Evolutionary conservation across 2,888 invertebrate genomes (phyloP).

Genomic region (Pyrochroa serraticornis): DNA sequence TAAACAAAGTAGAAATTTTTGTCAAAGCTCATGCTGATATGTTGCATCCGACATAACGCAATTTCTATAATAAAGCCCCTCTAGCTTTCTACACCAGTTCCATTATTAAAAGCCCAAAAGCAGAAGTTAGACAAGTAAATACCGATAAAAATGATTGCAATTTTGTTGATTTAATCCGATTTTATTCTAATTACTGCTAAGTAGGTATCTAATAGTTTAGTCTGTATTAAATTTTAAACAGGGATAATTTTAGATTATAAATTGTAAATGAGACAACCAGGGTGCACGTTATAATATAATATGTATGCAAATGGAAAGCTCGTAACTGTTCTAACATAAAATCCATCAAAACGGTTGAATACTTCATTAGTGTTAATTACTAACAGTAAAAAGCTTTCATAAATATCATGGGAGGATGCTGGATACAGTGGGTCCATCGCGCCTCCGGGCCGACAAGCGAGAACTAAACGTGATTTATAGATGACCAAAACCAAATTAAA

Average conservation of each 20-base stretch:
- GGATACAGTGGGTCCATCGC: slow-evolving; percentile 32
- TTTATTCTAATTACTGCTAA: not conserved
- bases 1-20: slow-evolving; percentile 8
- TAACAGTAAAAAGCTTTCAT: slow-evolving; percentile 45
- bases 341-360: slow-evolving; percentile 38
- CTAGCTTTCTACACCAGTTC: no score
- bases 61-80: slow-evolving; percentile 1
- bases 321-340: slow-evolving; percentile 31
- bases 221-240: slow-evolving; percentile 12
- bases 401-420: slow-evolving; percentile 36
- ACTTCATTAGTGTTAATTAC: slow-evolving; percentile 47
- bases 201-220: not conserved
- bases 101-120: not conserved
- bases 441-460: slow-evolving; percentile 36
- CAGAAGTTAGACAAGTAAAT: not conserved
- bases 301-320: slow-evolving; percentile 31
- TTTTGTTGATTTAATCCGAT: not conserved
- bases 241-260: slow-evolving; percentile 17
- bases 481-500: slow-evolving; percentile 40
- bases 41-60: no score
- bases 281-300: slow-evolving; percentile 13
- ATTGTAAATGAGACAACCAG: slow-evolving; percentile 8
- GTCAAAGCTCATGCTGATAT: slow-evolving; percentile 12
- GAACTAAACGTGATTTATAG: slow-evolving; percentile 40
- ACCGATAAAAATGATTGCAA: not conserved